Evolutionary conservation across 2,113 vertebrate genomes (phyloP), one percentile per base, ranked within the genome.

Genomic region (Ranitomeya variabilis): DNA sequence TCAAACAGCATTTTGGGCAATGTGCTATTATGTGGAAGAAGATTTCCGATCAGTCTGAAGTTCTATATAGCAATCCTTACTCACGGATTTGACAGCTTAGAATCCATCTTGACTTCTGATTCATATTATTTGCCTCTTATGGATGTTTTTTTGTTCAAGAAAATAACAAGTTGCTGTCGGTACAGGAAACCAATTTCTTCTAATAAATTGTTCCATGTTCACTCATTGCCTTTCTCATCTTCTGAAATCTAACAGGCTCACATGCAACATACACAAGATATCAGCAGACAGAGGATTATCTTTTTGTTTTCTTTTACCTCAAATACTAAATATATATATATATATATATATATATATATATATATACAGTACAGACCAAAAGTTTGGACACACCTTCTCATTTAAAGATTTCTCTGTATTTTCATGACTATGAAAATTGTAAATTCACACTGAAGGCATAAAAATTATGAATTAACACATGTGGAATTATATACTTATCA

Each of bases 181-280:
- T 55, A 54, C 51, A 54, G 55, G 37, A 84, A 84, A 84, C 55
- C 52, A 26, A 66, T 84, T 84, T 84, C 21, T n/a, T 71, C 14
- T 66, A 71, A 84, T 66, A 84, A 69, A 84, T 84, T 84, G 82
- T 71, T 69, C 21, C 82, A 71, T 26, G 64, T 69, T 84, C 82
- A 84, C 64, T 26, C 64, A 84, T 67, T 64, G 15, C 71, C 62
- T 83, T 83, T 83, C 45, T 69, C 81, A 69, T 83, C 81, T 54
- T 9, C 12, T 21, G 37, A 83, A 67, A 60, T 31, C 78, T 26
- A 31, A 60, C 52, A 7, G 54, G 57, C 26, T 62, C 82, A 84
- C 15, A 71, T 26, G 26, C 60, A 64, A 64, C 26, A 66, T n/a
- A n/a, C 10, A 51, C 37, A 1, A 21, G 9, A 18, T 3, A 76